phyloP scores from a whole-genome alignment of 2,113 vertebrate genomes.

The Paralichthys olivaceus region DNA sequence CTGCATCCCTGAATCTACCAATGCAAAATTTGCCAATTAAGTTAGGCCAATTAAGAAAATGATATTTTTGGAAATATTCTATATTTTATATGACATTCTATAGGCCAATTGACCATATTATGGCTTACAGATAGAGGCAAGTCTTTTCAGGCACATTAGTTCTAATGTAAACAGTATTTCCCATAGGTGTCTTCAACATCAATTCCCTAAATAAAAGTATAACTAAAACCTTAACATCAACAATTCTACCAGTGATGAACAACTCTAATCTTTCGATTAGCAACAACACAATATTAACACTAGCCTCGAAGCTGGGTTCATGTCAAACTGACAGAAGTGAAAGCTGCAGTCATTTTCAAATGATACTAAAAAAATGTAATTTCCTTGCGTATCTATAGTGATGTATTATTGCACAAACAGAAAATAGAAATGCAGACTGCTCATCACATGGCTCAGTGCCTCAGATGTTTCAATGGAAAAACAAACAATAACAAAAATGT shows the following conservation, averaged over 20 bases:
- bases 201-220: not conserved
- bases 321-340: not conserved
- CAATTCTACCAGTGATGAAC: conserved; percentile 1
- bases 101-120: not conserved
- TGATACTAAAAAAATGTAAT: not conserved
- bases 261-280: not conserved
- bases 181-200: not conserved
- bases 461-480: not conserved
- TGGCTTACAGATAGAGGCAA: not conserved
- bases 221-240: not conserved
- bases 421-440: not conserved
- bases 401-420: not conserved
- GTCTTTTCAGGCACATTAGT: not conserved
- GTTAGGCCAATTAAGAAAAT: not conserved
- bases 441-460: not conserved
- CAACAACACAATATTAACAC: not conserved
- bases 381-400: not conserved
- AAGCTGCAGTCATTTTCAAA: not conserved
- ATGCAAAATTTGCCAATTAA: too few species aligned
- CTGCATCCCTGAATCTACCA: too few species aligned
- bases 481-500: not conserved
- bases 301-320: not conserved
- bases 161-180: too few species aligned
- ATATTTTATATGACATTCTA: not conserved
- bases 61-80: not conserved